Evolutionary conservation across 1,140 invertebrate genomes (phyloP).

Genomic region (Coptotermes formosanus): DNA sequence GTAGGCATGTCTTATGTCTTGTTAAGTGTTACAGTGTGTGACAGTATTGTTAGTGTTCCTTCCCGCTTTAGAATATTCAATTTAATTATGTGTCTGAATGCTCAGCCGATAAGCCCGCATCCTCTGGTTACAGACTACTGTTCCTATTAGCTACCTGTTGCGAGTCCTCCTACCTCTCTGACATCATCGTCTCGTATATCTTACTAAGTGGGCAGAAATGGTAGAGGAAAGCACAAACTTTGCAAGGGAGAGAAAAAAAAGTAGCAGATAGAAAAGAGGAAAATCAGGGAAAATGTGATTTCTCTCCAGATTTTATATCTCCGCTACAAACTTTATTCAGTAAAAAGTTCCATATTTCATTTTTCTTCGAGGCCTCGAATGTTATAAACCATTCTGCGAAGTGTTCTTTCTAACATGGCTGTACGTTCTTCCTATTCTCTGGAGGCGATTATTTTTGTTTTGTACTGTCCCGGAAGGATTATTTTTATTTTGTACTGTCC

Average conservation of each 20-base stretch:
- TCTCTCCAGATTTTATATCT: neutral
- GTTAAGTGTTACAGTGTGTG: too few species aligned
- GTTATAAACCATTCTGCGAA: neutral
- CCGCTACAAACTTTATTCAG: neutral
- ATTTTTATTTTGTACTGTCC: too few species aligned
- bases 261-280: neutral
- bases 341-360: neutral
- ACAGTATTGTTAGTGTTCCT: too few species aligned
- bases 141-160: constrained; percentile 5
- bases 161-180: neutral
- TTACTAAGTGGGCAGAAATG: neutral
- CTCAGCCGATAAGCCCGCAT: too few species aligned
- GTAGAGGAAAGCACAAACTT: neutral
- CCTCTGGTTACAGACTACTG: neutral
- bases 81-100: too few species aligned
- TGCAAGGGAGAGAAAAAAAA: too few species aligned
- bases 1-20: too few species aligned
- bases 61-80: too few species aligned
- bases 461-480: too few species aligned
- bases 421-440: neutral
- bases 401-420: neutral
- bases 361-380: neutral
- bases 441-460: too few species aligned
- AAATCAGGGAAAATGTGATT: constrained; percentile 7
- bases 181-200: neutral